Base-by-base conservation (phyloP, 2,888 invertebrate genomes). In the Drosophila rellima region DNA sequence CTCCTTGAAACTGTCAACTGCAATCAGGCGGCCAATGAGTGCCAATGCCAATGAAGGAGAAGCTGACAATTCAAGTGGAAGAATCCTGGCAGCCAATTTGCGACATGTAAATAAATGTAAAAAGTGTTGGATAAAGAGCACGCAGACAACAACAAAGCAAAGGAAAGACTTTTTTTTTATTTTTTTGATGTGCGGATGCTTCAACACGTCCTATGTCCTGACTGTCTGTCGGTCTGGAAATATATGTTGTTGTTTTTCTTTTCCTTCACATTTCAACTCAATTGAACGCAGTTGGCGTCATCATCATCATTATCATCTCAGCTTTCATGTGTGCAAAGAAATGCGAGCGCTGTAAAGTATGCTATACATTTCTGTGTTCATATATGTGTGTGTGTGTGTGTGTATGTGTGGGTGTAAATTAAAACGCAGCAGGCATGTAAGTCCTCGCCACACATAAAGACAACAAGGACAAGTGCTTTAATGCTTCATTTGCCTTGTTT, bases 401-500 rank as follows among this genome's bases (percentile, higher is more conserved):
- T 55, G 52, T 8, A 3, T 18, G 51, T 44, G 60, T 62, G 45
- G 29, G 57, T 57, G 57, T 47, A 18, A 57, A 79, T 83, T 84
- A 78, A 82, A 79, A 78, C 68, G 62, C 71, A 70, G 75, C 79
- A 69, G 55, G 31, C 61, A 35, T 61, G 52, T 61, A 33, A 63
- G 37, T 68, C 66, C 50, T 55, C n/a, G 48, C 40, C 70, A 47
- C 70, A 47, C 39, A 71, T 42, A 57, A 64, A 72, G 72, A 72
- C 72, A 84, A 63, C 74, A 82, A 76, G 79, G 69, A 86, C 88
- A 86, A 86, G 88, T 88, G 87, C 81, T 82, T 90, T 91, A 88
- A 91, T 91, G 91, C 90, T 91, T 91, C 91, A 90, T 91, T 91
- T 91, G 90, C 68, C 78, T 80, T 88, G 90, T 87, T 85, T 90